Conservation (phyloP, 2,113 vertebrate species). For the Gulo gulo region DNA sequence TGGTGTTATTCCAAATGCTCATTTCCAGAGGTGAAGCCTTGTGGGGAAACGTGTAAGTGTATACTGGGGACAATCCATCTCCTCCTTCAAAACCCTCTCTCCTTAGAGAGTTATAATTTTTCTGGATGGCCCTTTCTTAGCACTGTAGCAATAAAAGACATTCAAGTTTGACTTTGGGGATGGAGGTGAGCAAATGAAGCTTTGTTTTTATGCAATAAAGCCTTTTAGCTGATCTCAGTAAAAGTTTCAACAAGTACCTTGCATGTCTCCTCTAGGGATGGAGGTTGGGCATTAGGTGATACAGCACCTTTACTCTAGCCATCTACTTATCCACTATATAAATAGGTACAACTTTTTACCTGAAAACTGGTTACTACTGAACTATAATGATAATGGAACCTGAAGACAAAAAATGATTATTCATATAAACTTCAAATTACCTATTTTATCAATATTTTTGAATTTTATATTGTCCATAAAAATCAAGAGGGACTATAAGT, state of each 20-base stretch:
- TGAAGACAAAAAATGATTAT: background rate
- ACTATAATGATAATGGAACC: background rate
- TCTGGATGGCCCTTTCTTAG: background rate
- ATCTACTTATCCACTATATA: background rate
- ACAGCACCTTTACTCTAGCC: background rate
- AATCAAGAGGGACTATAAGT: background rate
- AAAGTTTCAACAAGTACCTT: background rate
- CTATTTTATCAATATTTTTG: slow-evolving; percentile 18
- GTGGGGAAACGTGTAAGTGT: background rate
- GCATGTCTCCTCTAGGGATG: background rate
- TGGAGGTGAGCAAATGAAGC: background rate
- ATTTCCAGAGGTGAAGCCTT: background rate
- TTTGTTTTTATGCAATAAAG: background rate
- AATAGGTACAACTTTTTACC: background rate
- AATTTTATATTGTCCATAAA: background rate
- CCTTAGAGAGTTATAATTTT: background rate
- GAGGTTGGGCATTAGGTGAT: background rate
- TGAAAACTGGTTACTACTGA: background rate
- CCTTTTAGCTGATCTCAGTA: background rate
- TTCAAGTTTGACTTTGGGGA: background rate
- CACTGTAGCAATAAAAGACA: background rate
- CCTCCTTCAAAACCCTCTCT: background rate
- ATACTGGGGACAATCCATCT: background rate
- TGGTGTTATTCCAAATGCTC: background rate
- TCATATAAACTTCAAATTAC: background rate